Evolutionary conservation across 2,888 invertebrate species (phyloP).

Genomic region (Standfussiana lucernea): DNA sequence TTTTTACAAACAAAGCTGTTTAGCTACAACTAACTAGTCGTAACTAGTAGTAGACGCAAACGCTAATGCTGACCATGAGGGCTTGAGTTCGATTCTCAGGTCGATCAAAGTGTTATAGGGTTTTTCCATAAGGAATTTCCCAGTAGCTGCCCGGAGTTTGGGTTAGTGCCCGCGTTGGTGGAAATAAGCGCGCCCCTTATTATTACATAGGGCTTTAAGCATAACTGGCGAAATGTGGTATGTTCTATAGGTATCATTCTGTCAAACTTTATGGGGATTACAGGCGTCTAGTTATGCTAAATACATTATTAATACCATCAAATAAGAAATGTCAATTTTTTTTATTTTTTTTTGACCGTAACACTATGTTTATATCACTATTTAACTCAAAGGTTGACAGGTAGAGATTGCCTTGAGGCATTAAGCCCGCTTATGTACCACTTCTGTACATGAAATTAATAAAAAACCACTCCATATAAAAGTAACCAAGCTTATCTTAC

Average conservation of each 20-base stretch:
- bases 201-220: not conserved
- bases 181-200: not conserved
- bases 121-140: not conserved
- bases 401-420: too few relatives aligned
- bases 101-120: too few relatives aligned
- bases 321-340: too few relatives aligned
- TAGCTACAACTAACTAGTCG: not conserved
- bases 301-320: not conserved
- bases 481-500: not conserved
- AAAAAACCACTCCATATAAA: not conserved
- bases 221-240: not conserved
- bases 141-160: not conserved
- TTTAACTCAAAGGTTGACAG: too few relatives aligned
- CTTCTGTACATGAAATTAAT: not conserved
- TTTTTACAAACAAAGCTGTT: not conserved
- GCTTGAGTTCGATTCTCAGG: not conserved
- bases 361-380: too few relatives aligned
- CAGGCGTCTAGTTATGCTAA: not conserved
- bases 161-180: not conserved
- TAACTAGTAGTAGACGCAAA: not conserved
- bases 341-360: too few relatives aligned
- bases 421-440: not conserved
- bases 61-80: not conserved
- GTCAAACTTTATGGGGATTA: not conserved
- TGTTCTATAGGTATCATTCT: not conserved